phyloP scores from a whole-genome alignment of 2,888 invertebrate species.

The Scrobipalpa costella region DNA sequence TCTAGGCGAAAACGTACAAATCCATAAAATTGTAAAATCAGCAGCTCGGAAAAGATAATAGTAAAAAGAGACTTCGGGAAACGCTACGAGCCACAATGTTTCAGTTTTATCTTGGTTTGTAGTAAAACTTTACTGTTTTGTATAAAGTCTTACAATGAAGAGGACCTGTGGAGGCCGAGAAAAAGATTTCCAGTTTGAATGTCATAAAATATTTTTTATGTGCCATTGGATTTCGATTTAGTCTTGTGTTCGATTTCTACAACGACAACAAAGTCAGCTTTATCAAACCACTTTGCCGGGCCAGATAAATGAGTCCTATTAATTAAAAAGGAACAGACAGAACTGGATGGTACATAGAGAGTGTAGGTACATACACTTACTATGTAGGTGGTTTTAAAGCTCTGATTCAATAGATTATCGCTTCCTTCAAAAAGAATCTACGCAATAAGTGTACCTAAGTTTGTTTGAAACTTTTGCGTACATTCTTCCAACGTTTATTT shows the following conservation, averaged over 20 bases:
- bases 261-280: background rate
- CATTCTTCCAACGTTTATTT: no score
- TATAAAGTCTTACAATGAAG: constrained; percentile 11
- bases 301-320: background rate
- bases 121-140: constrained; percentile 10
- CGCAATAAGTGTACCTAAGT: no score
- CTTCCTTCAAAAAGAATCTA: no score
- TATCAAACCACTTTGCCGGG: background rate
- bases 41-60: background rate
- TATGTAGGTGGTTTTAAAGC: no score
- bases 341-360: no score
- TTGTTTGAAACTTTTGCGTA: no score
- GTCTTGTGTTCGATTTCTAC: background rate
- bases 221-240: background rate
- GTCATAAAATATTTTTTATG: constrained; percentile 1
- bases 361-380: no score
- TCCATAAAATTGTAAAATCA: constrained; percentile 5
- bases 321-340: no score
- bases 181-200: background rate
- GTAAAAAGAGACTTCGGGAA: background rate
- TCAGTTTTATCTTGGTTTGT: constrained; percentile 4
- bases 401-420: no score
- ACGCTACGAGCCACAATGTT: background rate
- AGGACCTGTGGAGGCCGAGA: constrained; percentile 2
- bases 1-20: constrained; percentile 8